Evolutionary conservation across 1,140 invertebrate species (phyloP), one percentile per base, ranked within the genome.

Genomic region (Metopolophium dirhodum): DNA sequence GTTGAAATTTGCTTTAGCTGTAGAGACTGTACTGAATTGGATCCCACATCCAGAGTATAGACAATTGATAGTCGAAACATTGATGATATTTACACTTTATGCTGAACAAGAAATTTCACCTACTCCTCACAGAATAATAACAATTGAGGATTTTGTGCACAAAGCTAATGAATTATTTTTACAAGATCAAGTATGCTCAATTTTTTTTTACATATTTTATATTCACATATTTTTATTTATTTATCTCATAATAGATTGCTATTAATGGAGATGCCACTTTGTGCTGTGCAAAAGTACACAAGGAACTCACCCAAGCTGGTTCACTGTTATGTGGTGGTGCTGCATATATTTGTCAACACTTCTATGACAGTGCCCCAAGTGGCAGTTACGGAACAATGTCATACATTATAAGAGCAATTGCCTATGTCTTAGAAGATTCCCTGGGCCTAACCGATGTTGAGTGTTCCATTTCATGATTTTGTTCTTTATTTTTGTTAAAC

Each of bases 11-110:
- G 99, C 99, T 0, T 95, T 99, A 20, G 98, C 98, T 94, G 99
- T 99, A 3, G 99, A 99, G 95, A 98, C 98, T n/a, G 98, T 99
- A 14, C 96, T 99, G 45, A 99, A 99, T 95, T 97, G 97, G 35
- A 99, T 99, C 94, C 98, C 99, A 0, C 98, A 99, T 95, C 99
- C 99, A 20, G 99, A 99, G 95, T 99, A 99, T 95, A 96, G 99
- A 82, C 99, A 99, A 95, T 95, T 99, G 93, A 97, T 99, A 83
- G 99, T 99, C 0, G 99, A 99, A 96, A 99, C 98, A 22, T 95
- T 99, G 14, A 99, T 99, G 98, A 98, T 99, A 18, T 95, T 99
- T 1, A 99, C 98, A 0, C 95, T 99, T 51, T 96, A 99, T 7
- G 97, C 97, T 7, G 98, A 99, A 95, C 97, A 99, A 94, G 97